Base-by-base conservation (phyloP, 1,140 invertebrate genomes). In the Neuroterus valhalla region DNA sequence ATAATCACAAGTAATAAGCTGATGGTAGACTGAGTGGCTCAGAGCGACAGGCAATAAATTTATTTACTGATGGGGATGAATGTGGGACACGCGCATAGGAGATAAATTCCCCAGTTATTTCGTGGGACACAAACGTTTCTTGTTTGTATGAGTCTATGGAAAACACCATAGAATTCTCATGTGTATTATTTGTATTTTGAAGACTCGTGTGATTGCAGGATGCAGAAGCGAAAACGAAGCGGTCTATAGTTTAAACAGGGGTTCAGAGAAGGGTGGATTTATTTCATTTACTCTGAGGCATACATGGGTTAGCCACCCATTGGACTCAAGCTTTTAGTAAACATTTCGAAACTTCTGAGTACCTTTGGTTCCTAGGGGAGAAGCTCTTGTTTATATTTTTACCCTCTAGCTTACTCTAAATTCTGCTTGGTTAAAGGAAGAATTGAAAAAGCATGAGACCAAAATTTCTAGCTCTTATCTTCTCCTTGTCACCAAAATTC, bases 311-410 rank as follows among this genome's bases (percentile, higher is more conserved):
- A 71, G 68, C 50, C 69, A 68, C 71, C 74, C 66, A 72, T 73
- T 66, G 43, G 67, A 76, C 72, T 76, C 76, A 73, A 66, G 78
- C 75, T 79, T 78, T 83, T 80, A 78, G 77, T 76, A 83, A 84
- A 84, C 84, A 85, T 85, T 81, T 84, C 81, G 74, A 79, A 83
- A 79, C 81, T 82, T 75, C 78, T 78, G 78, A 77, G 70, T 78
- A 76, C 31, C 38, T 26, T 55, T 31, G 44, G 50, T 79, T 79
- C 79, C 79, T 77, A 6, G 75, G 82, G 79, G 76, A 78, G 72
- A 44, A 72, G 74, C 42, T 72, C 31, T 23, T 72, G 67, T 66
- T 72, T 66, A 72, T 67, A 55, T 72, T 76, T 70, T 72, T 68
- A 50, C 67, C 72, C 72, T 69, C 23, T 67, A 50, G 70, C 67